Evolutionary conservation across 2,797 vertebrate species (phyloP).

Genomic region (Heliangelus exortis): DNA sequence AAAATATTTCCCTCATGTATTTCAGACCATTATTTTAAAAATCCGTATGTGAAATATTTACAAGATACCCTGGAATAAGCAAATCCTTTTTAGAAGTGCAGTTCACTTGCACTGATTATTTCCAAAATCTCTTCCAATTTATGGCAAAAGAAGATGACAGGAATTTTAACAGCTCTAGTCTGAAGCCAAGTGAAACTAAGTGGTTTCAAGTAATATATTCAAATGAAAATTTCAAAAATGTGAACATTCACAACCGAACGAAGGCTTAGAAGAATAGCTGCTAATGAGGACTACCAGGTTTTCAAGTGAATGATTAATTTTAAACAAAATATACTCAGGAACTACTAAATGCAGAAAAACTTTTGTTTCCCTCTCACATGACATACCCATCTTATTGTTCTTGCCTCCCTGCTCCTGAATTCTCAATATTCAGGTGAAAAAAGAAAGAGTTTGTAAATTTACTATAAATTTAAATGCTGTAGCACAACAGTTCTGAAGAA

Average conservation of each 20-base stretch:
- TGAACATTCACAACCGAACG: neutral
- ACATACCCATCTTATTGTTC: neutral
- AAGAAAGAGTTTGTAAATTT: neutral
- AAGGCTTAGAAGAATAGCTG: neutral
- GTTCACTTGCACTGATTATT: neutral
- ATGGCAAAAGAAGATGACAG: neutral
- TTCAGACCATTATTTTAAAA: neutral
- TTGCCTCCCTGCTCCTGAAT: neutral
- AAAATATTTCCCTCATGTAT: neutral
- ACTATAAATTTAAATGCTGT: neutral
- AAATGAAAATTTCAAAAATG: neutral
- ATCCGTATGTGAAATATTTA: neutral
- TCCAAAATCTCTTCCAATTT: neutral
- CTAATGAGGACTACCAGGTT: neutral
- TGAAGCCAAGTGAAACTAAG: neutral
- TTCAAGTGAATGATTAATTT: neutral
- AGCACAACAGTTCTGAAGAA: neutral
- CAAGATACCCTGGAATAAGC: neutral
- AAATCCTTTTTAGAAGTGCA: neutral
- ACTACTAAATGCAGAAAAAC: neutral
- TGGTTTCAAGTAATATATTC: neutral
- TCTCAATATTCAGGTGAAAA: neutral
- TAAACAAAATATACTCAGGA: neutral
- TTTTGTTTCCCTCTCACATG: neutral
- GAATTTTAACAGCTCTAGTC: neutral